Conservation (phyloP, 2,113 vertebrate genomes). For the Etheostoma spectabile region DNA sequence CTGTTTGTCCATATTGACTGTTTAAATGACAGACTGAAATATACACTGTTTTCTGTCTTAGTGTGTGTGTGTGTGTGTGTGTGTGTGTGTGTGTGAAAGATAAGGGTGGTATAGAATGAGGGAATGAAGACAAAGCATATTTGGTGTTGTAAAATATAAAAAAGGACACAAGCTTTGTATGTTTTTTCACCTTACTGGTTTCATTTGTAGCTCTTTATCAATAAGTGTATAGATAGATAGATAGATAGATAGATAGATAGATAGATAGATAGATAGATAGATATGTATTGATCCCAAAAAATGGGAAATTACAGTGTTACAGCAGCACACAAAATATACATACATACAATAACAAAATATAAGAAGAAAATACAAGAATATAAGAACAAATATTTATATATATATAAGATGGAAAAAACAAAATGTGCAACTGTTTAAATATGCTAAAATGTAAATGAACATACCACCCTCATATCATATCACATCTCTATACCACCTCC, state of each 20-base stretch:
- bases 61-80: slow-evolving; percentile 1
- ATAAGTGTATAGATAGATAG: neutral
- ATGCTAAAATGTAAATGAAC: too few species aligned
- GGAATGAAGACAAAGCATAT: neutral
- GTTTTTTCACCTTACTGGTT: slow-evolving; percentile 6
- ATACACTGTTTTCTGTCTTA: slow-evolving; percentile 14
- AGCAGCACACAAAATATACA: too few species aligned
- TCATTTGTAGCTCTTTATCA: neutral
- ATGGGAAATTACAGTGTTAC: too few species aligned
- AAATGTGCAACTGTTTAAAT: too few species aligned
- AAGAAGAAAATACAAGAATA: too few species aligned
- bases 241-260: too few species aligned
- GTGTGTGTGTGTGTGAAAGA: slow-evolving; percentile 6
- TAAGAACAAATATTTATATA: too few species aligned
- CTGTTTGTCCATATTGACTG: slow-evolving; percentile 44
- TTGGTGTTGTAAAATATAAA: neutral
- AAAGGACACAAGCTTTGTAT: neutral
- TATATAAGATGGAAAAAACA: too few species aligned
- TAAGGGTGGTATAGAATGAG: neutral
- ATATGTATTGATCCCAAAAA: too few species aligned
- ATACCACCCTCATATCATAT: too few species aligned
- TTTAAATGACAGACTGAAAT: slow-evolving; percentile 29
- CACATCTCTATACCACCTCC: neutral
- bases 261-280: too few species aligned
- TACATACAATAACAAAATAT: too few species aligned